phyloP scores from a whole-genome alignment of 2,888 invertebrate genomes.

The Cantharis nigra region DNA sequence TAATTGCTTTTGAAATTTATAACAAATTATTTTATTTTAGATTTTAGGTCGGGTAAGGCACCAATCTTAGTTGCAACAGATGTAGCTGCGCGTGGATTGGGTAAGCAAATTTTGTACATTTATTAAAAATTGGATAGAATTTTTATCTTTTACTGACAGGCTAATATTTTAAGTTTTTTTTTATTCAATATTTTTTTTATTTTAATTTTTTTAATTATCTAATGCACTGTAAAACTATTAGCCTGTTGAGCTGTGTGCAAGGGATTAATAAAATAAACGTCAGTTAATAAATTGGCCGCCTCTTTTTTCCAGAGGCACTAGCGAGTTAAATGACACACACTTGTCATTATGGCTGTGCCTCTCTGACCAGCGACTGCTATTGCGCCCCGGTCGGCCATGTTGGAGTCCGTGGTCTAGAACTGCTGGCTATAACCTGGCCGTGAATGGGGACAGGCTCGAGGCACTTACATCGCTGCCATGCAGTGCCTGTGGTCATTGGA shows the following conservation, averaged over 20 bases:
- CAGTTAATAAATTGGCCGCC: conserved; percentile 51
- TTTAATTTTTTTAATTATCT: conserved; percentile 29
- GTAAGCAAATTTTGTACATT: conserved; percentile 61
- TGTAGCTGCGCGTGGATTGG: conserved; percentile 91
- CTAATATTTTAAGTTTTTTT: conserved; percentile 43
- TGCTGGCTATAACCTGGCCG: conserved; percentile 42
- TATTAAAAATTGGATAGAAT: background rate
- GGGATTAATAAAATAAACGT: conserved; percentile 35
- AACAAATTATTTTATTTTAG: conserved; percentile 58
- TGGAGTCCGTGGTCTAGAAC: conserved; percentile 49
- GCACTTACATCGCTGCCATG: conserved; percentile 34
- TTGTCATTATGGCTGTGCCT: conserved; percentile 56
- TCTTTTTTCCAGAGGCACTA: conserved; percentile 58
- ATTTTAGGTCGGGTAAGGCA: conserved; percentile 82
- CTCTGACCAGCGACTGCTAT: conserved; percentile 40
- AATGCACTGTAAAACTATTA: conserved; percentile 40
- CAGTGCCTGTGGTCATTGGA: conserved; percentile 38
- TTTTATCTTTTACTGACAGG: conserved; percentile 43
- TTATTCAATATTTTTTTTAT: conserved; percentile 30
- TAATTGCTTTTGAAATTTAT: background rate
- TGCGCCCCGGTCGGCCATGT: conserved; percentile 45
- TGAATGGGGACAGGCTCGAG: conserved; percentile 38
- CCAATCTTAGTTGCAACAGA: conserved; percentile 93
- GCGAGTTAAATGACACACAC: conserved; percentile 51
- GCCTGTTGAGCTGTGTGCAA: conserved; percentile 51